These are phyloP conservation scores for Synanthedon formicaeformis DNA, from an alignment of 2,888 invertebrate species.

Conservation along the genomic window DNA sequence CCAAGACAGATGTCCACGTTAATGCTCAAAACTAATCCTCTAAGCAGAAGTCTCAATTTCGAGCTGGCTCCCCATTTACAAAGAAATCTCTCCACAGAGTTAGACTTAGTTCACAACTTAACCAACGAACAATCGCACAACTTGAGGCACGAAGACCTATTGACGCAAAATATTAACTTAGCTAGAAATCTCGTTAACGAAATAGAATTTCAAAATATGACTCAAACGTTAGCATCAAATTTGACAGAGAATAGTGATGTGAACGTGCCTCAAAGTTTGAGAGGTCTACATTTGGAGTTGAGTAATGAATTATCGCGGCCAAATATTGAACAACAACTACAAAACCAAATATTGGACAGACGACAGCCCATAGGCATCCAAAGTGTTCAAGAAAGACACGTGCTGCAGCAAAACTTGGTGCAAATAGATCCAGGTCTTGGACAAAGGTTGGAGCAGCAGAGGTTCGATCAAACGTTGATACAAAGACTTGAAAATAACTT, in stretches of 20 bases:
- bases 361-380: constrained; percentile 17
- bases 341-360: constrained; percentile 17
- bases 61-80: constrained; percentile 48
- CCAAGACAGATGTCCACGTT: constrained; percentile 56
- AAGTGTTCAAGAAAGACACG: constrained; percentile 2
- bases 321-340: constrained; percentile 29
- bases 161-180: constrained; percentile 20
- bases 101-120: constrained; percentile 37
- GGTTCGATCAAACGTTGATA: constrained; percentile 9
- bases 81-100: constrained; percentile 28
- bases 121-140: constrained; percentile 32
- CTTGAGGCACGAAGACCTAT: constrained; percentile 20
- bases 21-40: constrained; percentile 52
- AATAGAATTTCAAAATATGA: constrained; percentile 37
- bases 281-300: constrained; percentile 28
- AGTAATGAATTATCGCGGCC: constrained; percentile 35
- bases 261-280: constrained; percentile 5
- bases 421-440: background rate
- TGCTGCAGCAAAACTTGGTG: constrained; percentile 5
- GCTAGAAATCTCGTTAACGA: constrained; percentile 20
- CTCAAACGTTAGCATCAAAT: constrained; percentile 30
- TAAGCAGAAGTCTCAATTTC: constrained; percentile 38
- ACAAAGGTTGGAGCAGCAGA: constrained; percentile 6
- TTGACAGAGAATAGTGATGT: constrained; percentile 20
- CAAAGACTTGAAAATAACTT: constrained; percentile 9